Evolutionary conservation across 2,888 invertebrate species (phyloP), one percentile per base, ranked within the genome.

Genomic region (Sarcophaga carnaria): DNA sequence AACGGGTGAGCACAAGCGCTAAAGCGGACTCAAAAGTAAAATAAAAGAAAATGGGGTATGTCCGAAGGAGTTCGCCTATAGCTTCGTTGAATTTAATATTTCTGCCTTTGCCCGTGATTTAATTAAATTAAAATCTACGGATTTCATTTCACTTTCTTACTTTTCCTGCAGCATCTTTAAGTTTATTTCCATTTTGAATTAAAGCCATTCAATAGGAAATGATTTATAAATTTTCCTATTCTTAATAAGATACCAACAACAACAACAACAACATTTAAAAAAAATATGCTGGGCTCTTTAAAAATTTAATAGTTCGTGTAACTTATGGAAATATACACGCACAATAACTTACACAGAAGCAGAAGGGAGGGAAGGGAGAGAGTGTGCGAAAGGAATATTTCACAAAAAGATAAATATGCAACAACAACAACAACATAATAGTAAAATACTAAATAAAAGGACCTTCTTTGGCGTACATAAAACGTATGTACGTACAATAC

Each of bases 121-220:
- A 37, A 37, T 37, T 37, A 8, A 37, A 10, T 37, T 37, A 37
- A 54, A 54, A 54, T 5, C 54, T 0, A 54, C 1, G 17, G 4
- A 17, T 54, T 54, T 4, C 17, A 14, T 54, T 14, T 54, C 37
- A 37, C 8, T 37, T 54, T 49, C 0, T 17, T 14, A 54, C 17
- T 54, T 12, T 54, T 17, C 54, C 62, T 54, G 37, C 20, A 63
- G 25, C n/a, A 14, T 54, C 17, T 64, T 37, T 63, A 75, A 63
- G 49, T 45, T 49, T 22, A 75, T 20, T 59, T 64, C 49, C 37
- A 59, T 77, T 78, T 77, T 60, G 54, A 37, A 47, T 72, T 72
- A 49, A 83, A 77, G 82, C 60, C 60, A 79, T 45, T 72, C 45
- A 69, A 86, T 45, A 59, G 66, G 80, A 86, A 86, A 86, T 85